Evolutionary conservation across 1,140 invertebrate genomes (phyloP).

Genomic region (Radopholus similis): DNA sequence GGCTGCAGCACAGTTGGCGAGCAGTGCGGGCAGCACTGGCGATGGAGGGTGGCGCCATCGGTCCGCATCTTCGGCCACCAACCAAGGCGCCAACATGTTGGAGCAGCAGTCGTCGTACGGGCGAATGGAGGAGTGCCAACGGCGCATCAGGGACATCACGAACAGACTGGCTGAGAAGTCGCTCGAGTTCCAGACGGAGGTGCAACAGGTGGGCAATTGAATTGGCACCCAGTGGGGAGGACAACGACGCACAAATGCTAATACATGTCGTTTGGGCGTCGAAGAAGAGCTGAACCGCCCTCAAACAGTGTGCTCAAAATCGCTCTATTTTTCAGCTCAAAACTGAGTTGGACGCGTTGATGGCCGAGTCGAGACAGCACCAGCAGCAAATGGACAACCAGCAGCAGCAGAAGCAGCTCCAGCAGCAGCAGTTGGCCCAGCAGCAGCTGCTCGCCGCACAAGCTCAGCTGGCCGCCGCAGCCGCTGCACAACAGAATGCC

Average conservation of each 20-base stretch:
- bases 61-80: neutral
- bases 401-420: constrained; percentile 5
- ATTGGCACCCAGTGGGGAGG: neutral
- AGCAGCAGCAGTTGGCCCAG: constrained; percentile 7
- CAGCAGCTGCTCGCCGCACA: constrained; percentile 2
- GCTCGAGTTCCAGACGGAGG: neutral
- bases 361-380: constrained; percentile 16
- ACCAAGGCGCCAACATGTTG: neutral
- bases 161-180: neutral
- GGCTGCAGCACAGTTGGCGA: neutral
- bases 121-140: neutral
- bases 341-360: constrained; percentile 8
- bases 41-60: neutral
- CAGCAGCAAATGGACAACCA: constrained; percentile 5
- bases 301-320: neutral
- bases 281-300: too few species aligned
- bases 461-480: constrained; percentile 1
- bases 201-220: neutral
- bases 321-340: constrained; percentile 12
- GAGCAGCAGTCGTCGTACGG: neutral
- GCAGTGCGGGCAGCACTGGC: neutral
- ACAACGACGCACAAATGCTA: too few species aligned
- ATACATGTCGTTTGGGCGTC: too few species aligned
- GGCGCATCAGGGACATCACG: too few species aligned
- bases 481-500: constrained; percentile 2